phyloP scores from a whole-genome alignment of 2,113 vertebrate genomes.

The Aspidoscelis tigris region DNA sequence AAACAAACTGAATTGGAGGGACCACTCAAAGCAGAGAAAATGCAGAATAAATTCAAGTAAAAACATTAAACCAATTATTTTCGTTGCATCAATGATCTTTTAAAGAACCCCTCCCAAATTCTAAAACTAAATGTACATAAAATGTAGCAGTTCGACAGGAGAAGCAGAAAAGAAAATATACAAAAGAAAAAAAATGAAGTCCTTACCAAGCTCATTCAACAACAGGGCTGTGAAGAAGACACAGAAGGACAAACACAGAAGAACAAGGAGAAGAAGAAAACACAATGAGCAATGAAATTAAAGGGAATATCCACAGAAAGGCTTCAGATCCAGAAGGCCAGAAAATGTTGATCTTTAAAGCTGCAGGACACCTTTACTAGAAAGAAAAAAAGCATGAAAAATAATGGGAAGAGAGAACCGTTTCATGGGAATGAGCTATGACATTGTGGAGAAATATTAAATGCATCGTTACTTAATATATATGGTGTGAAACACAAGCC shows the following conservation, averaged over 20 bases:
- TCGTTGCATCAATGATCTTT: conserved; percentile 37
- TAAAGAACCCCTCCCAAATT: conserved; percentile 41
- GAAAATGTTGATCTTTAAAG: conserved; percentile 65
- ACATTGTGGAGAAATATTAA: conserved; percentile 50
- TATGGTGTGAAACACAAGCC: conserved; percentile 34
- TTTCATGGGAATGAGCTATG: conserved; percentile 27
- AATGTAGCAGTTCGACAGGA: conserved; percentile 54
- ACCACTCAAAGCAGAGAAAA: not conserved
- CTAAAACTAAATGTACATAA: conserved; percentile 31
- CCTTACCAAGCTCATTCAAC: conserved; percentile 89
- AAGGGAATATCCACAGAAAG: conserved; percentile 80
- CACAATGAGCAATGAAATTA: conserved; percentile 83
- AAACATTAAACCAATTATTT: conserved; percentile 33
- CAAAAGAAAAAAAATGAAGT: conserved; percentile 64
- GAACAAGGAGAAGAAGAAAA: conserved; percentile 86
- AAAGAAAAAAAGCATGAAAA: conserved; percentile 55
- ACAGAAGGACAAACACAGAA: conserved; percentile 85
- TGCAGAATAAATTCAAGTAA: conserved; percentile 17
- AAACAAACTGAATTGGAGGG: not conserved
- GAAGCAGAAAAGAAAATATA: conserved; percentile 67
- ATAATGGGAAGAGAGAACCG: conserved; percentile 38
- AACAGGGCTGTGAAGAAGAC: conserved; percentile 86
- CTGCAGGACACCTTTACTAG: conserved; percentile 54
- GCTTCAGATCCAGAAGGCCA: conserved; percentile 65
- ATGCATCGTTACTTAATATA: not conserved